phyloP scores from a whole-genome alignment of 2,888 invertebrate species.

The Gymnoscelis rufifasciata region DNA sequence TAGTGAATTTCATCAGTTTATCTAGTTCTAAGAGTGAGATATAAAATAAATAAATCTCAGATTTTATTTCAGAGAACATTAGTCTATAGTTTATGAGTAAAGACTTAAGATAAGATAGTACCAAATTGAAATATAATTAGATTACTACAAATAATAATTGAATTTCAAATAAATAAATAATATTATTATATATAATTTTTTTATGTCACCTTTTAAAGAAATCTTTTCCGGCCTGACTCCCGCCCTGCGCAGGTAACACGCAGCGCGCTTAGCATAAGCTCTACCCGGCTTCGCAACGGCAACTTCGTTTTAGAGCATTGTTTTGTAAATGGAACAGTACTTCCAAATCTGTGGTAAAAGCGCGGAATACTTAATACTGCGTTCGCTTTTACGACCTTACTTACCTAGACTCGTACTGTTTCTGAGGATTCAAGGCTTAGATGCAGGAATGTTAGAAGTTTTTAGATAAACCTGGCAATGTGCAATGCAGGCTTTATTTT shows the following conservation, averaged over 20 bases:
- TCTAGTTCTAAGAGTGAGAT: no score
- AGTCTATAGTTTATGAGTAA: no score
- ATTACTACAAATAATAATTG: no score
- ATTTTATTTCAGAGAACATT: no score
- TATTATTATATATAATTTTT: no score
- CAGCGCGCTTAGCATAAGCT: constrained; percentile 21
- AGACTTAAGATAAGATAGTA: no score
- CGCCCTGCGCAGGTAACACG: constrained; percentile 14
- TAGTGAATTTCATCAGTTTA: no score
- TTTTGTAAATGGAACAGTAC: constrained; percentile 20
- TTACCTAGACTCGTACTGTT: not conserved
- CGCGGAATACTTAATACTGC: constrained; percentile 5
- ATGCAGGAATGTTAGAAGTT: not conserved
- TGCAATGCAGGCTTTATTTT: not conserved
- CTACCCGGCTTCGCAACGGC: no score
- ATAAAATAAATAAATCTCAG: no score
- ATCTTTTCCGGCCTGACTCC: not conserved
- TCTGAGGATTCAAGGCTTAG: not conserved
- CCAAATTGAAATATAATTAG: no score
- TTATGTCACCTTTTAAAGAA: no score
- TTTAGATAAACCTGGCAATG: not conserved
- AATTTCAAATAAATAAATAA: no score
- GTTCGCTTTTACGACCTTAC: constrained; percentile 1
- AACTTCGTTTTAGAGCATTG: constrained; percentile 21
- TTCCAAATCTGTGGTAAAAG: constrained; percentile 16